Evolutionary conservation across 2,888 invertebrate genomes (phyloP), one percentile per base, ranked within the genome.

Genomic region (Euplexia lucipara): DNA sequence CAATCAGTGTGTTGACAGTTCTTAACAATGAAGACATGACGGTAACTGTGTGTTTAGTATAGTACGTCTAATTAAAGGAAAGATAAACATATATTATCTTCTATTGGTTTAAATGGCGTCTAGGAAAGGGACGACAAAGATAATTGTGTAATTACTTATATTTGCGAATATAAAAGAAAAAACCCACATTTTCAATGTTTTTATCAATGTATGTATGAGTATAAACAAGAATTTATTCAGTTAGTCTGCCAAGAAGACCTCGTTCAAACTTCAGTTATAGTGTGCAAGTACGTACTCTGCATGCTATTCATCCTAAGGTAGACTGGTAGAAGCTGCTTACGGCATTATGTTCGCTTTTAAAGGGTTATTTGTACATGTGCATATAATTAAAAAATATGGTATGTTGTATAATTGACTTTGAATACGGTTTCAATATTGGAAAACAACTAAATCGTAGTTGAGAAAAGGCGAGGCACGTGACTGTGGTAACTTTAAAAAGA

Each of bases 1-100:
- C 72, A 72, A 75, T 72, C 76, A 75, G 47, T 30, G 26, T 63
- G 54, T 72, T 72, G 63, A 54, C 57, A 44, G 52, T 47, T 41
- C 16, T 47, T 59, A 44, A 66, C 47, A 65, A 53, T 73, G 32
- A 45, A 53, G 53, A 62, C 62, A 41, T 16, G 20, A 35, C 14
- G 18, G 20, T 47, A 14, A 44, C 8, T 7, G 7, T 41, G 20
- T 45, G 26, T 30, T 53, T 35, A 39, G 39, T 9, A 34, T 49
- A 5, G 37, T 18, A 45, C 12, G 34, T 14, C 35, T 44, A 22
- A 73, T 39, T 51, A 52, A 35, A 49, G 20, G 34, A 57, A 26
- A 30, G 10, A 9, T 16, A 20, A 70, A 64, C 9, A 42, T 35
- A 22, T n/a, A 39, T 16, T 7, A 39, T 30, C 12, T 59, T 32